Percentiles rank a stretch among this genome's conserved stretches.
phyloP scores from a whole-genome alignment of 2,888 invertebrate genomes.

The Hirtodrosophila histrioides region DNA sequence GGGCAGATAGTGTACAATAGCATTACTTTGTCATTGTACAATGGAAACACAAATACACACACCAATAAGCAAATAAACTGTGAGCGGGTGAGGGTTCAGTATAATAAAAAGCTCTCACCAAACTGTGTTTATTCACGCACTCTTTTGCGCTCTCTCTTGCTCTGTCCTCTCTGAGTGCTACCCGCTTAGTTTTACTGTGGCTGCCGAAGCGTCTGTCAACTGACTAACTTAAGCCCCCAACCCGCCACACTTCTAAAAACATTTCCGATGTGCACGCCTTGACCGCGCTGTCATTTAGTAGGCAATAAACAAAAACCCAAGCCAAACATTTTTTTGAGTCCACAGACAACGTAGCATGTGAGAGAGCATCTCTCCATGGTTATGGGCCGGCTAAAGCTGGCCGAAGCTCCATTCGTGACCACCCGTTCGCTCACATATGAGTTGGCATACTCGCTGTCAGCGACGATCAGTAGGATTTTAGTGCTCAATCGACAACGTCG shows the following conservation, averaged over 20 bases:
- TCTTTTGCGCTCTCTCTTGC: constrained; percentile 8
- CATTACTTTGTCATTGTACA: constrained; percentile 37
- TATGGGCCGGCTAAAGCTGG: constrained; percentile 36
- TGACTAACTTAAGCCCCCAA: constrained; percentile 57
- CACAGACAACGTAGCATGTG: not conserved
- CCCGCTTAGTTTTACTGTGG: constrained; percentile 29
- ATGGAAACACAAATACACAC: constrained; percentile 18
- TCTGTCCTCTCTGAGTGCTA: constrained; percentile 4
- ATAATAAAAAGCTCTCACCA: constrained; percentile 63
- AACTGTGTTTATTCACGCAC: constrained; percentile 35
- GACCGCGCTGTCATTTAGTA: constrained; percentile 46
- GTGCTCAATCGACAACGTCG: constrained; percentile 62
- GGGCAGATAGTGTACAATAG: constrained; percentile 25
- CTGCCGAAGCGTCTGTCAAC: constrained; percentile 45
- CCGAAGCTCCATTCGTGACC: constrained; percentile 39
- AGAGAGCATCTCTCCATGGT: not conserved
- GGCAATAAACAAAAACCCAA: constrained; percentile 56
- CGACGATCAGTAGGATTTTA: constrained; percentile 68
- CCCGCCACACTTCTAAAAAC: constrained; percentile 47
- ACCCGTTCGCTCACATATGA: constrained; percentile 5
- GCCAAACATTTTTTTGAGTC: constrained; percentile 28
- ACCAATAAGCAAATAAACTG: constrained; percentile 25
- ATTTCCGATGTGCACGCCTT: constrained; percentile 48
- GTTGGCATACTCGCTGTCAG: constrained; percentile 10
- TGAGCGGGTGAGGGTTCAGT: constrained; percentile 32